A percentile compares a stretch with the other conserved stretches of the same genome.
Conservation (phyloP, 2,888 invertebrate genomes). For the Junonia oenone region DNA sequence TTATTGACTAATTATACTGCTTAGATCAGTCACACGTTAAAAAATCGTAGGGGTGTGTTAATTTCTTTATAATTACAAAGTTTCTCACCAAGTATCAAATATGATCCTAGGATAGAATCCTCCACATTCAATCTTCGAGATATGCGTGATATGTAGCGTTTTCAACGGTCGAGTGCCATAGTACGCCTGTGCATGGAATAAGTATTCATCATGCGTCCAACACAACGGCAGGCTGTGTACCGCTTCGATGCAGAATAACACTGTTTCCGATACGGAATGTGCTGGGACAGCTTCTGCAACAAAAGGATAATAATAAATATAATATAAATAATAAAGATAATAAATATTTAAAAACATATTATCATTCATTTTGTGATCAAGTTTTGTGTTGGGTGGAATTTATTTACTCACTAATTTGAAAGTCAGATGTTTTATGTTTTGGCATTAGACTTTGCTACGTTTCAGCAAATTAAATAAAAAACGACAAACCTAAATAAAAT, state of each 20-base stretch:
- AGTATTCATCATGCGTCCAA: slow-evolving; percentile 92
- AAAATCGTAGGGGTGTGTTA: too few relatives aligned
- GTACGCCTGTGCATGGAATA: slow-evolving; percentile 91
- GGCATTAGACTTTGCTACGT: too few relatives aligned
- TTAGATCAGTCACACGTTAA: too few relatives aligned
- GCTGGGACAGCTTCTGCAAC: slow-evolving; percentile 83
- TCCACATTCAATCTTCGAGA: slow-evolving; percentile 82
- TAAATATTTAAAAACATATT: too few relatives aligned
- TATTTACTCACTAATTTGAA: too few relatives aligned
- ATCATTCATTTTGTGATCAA: too few relatives aligned
- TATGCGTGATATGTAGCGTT: slow-evolving; percentile 85
- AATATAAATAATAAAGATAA: not conserved
- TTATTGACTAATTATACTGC: too few relatives aligned
- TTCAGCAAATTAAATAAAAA: too few relatives aligned
- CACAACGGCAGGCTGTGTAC: slow-evolving; percentile 87
- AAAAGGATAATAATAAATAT: not conserved
- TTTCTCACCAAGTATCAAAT: slow-evolving; percentile 90
- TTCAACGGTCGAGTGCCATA: slow-evolving; percentile 90
- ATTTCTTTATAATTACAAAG: not conserved
- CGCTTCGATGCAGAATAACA: slow-evolving; percentile 90
- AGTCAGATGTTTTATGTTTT: too few relatives aligned
- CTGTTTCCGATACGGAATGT: slow-evolving; percentile 85
- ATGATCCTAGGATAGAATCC: slow-evolving; percentile 90
- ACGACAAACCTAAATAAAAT: too few relatives aligned
- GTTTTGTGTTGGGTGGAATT: too few relatives aligned